Evolutionary conservation across 2,113 vertebrate species (phyloP).

Genomic region (Nothoprocta perdicaria): DNA sequence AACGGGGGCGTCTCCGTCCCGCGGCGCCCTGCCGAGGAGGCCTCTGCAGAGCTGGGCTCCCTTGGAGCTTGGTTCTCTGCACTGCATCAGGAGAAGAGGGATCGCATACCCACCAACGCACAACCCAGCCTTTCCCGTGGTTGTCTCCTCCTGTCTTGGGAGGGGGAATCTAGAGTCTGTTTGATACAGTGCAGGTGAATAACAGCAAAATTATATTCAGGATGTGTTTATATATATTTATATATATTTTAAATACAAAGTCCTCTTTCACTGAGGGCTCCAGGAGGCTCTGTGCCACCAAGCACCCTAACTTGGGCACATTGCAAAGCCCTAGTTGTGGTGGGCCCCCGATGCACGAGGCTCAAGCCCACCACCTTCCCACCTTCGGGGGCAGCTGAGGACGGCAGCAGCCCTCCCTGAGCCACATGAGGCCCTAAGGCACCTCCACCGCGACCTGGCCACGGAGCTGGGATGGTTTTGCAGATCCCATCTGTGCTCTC

Average conservation of each 20-base stretch:
- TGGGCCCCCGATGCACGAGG: too few relatives aligned
- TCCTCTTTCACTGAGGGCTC: not conserved
- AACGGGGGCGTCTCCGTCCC: constrained; percentile 20
- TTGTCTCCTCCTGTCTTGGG: not conserved
- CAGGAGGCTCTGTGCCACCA: too few relatives aligned
- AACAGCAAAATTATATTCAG: not conserved
- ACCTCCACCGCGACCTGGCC: too few relatives aligned
- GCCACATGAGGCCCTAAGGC: too few relatives aligned
- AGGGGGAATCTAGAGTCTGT: not conserved
- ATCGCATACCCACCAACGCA: not conserved
- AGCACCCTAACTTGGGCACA: accelerated
- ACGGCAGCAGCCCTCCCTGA: not conserved
- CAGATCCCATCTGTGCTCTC: not conserved
- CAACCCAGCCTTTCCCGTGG: not conserved
- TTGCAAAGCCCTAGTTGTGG: not conserved
- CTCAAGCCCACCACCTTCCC: accelerated
- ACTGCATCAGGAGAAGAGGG: not conserved
- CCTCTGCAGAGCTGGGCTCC: not conserved
- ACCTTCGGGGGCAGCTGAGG: too few relatives aligned
- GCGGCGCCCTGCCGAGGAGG: not conserved
- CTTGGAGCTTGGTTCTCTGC: not conserved
- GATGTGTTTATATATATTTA: accelerated
- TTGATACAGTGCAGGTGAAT: not conserved
- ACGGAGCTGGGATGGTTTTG: too few relatives aligned
- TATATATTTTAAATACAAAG: not conserved